phyloP scores from a whole-genome alignment of 2,113 vertebrate genomes.

The Sinocyclocheilus anophthalmus region DNA sequence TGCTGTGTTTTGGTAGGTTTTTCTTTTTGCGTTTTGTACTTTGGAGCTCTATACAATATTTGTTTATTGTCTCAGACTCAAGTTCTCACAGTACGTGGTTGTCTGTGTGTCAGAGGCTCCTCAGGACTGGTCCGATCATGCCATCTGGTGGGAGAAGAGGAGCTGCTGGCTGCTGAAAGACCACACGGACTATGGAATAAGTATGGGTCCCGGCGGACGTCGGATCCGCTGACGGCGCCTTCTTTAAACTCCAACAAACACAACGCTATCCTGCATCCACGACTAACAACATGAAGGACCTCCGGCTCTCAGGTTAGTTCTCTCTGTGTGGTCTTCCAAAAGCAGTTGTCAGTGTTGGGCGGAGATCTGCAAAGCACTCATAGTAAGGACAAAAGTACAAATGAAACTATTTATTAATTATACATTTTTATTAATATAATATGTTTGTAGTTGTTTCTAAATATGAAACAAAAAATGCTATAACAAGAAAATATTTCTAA shows the following conservation, averaged over 20 bases:
- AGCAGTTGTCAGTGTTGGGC: too few relatives aligned
- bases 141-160: constrained; percentile 96
- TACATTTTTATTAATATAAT: neutral
- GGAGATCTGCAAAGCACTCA: constrained; percentile 90
- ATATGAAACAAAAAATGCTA: neutral
- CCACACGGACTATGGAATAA: constrained; percentile 98
- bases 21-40: too few relatives aligned
- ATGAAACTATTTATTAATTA: neutral
- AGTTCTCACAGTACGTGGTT: neutral
- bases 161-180: constrained; percentile 94
- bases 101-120: constrained; percentile 73
- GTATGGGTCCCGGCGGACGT: constrained; percentile 91
- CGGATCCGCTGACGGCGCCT: too few relatives aligned
- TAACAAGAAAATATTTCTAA: neutral
- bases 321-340: constrained; percentile 89
- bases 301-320: constrained; percentile 88
- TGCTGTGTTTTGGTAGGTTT: too few relatives aligned
- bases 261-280: constrained; percentile 86
- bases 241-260: constrained; percentile 92
- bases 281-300: constrained; percentile 87
- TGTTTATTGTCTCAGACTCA: neutral
- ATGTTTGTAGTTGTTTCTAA: neutral
- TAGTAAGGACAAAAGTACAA: constrained; percentile 80
- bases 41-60: neutral
- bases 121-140: constrained; percentile 96